Evolutionary conservation across 2,888 invertebrate species (phyloP).

Genomic region (Sarcophaga carnaria): DNA sequence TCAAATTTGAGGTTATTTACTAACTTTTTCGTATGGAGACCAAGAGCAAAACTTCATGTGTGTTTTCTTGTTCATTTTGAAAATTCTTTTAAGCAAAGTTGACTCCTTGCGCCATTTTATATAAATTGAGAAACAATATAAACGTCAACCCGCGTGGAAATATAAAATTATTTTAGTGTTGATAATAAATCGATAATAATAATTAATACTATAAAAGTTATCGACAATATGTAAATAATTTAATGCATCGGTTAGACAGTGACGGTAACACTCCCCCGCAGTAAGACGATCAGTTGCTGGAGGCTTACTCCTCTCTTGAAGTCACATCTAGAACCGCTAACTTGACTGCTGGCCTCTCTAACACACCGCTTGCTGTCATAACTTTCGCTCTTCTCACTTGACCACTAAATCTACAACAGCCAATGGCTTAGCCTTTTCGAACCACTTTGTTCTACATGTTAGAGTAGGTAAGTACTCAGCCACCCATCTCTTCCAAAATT

Average conservation of each 20-base stretch:
- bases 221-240: too few species aligned
- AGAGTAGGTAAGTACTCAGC: slow-evolving; percentile 40
- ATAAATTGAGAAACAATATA: too few species aligned
- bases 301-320: slow-evolving; percentile 19
- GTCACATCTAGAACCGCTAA: slow-evolving; percentile 34
- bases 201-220: too few species aligned
- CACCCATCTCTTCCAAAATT: slow-evolving; percentile 35
- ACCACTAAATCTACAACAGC: slow-evolving; percentile 13
- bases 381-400: slow-evolving; percentile 29
- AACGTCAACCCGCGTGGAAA: too few species aligned
- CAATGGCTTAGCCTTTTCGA: slow-evolving; percentile 14
- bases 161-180: not conserved
- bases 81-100: too few species aligned
- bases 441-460: slow-evolving; percentile 37
- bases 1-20: too few species aligned
- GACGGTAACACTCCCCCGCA: slow-evolving; percentile 35
- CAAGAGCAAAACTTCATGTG: too few species aligned
- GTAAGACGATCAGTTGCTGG: slow-evolving; percentile 14
- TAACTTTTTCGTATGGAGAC: too few species aligned
- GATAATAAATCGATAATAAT: too few species aligned
- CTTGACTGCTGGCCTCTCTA: slow-evolving; percentile 27
- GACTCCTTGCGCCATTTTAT: too few species aligned
- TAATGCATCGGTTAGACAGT: not conserved
- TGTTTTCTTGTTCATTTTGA: too few species aligned
- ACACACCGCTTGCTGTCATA: slow-evolving; percentile 10